Conservation (phyloP, 2,888 invertebrate species). For the Limnephilus rhombicus region DNA sequence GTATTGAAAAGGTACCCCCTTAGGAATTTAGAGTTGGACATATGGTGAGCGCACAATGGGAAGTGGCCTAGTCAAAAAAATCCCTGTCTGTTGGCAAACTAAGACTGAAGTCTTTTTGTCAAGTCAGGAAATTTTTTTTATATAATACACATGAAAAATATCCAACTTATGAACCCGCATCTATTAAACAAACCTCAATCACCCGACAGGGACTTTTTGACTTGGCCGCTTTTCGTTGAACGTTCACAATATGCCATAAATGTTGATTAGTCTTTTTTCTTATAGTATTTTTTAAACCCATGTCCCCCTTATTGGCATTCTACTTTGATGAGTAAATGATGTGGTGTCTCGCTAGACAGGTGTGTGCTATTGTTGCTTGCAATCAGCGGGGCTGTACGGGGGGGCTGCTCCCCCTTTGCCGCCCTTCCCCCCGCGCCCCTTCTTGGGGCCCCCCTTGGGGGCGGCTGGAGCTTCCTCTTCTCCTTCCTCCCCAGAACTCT, state of each 20-base stretch:
- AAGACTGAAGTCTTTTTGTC: too few species aligned
- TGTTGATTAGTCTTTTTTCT: neutral
- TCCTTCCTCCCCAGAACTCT: constrained; percentile 79
- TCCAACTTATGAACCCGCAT: too few species aligned
- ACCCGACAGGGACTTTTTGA: too few species aligned
- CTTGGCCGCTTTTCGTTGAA: too few species aligned
- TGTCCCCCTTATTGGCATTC: constrained; percentile 1
- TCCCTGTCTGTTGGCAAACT: too few species aligned
- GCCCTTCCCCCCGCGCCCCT: constrained; percentile 70
- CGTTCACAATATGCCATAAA: neutral
- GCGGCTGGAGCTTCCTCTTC: constrained; percentile 76
- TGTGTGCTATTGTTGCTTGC: constrained; percentile 83
- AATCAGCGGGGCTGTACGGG: constrained; percentile 79
- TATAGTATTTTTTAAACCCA: neutral
- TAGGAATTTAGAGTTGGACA: neutral
- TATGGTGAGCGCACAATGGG: too few species aligned
- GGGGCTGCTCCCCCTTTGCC: constrained; percentile 60
- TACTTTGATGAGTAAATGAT: neutral
- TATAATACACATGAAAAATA: too few species aligned
- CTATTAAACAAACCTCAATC: too few species aligned
- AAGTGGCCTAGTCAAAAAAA: too few species aligned
- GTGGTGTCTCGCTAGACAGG: neutral
- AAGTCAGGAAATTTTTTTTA: too few species aligned
- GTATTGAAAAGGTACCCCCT: neutral
- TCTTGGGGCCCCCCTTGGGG: constrained; percentile 43